Evolutionary conservation across 2,888 invertebrate species (phyloP).

Genomic region (Clepsis dumicolana): DNA sequence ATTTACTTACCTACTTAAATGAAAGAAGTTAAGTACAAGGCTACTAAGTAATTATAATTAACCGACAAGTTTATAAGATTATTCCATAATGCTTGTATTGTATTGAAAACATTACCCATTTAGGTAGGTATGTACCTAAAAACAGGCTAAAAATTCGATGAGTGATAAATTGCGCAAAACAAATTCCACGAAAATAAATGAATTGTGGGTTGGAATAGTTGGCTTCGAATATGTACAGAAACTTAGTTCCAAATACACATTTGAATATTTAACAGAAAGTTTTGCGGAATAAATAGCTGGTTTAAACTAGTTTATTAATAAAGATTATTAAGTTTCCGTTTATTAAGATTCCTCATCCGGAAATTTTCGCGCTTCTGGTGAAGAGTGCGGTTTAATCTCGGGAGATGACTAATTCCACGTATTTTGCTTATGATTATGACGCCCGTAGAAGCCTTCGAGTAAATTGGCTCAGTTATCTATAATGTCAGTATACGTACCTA

Average conservation of each 20-base stretch:
- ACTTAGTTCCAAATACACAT: background rate
- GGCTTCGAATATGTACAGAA: background rate
- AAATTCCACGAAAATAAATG: too few species aligned
- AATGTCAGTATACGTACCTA: too few species aligned
- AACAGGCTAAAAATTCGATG: too few species aligned
- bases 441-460: background rate
- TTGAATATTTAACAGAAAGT: background rate
- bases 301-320: background rate
- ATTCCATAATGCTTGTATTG: too few species aligned
- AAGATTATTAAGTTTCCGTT: background rate
- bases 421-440: conserved; percentile 14
- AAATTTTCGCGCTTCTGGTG: conserved; percentile 9
- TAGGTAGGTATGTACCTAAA: too few species aligned
- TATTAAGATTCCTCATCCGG: background rate
- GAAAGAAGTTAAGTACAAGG: too few species aligned
- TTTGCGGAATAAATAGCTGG: background rate
- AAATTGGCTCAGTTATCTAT: conserved; percentile 1
- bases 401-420: conserved; percentile 7
- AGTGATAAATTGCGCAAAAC: too few species aligned
- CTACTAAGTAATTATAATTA: too few species aligned
- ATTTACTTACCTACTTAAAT: too few species aligned
- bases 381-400: conserved; percentile 9
- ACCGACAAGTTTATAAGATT: too few species aligned
- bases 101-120: too few species aligned
- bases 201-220: background rate